Evolutionary conservation across 1,140 invertebrate species (phyloP).

Genomic region (Phocides pigmalion): DNA sequence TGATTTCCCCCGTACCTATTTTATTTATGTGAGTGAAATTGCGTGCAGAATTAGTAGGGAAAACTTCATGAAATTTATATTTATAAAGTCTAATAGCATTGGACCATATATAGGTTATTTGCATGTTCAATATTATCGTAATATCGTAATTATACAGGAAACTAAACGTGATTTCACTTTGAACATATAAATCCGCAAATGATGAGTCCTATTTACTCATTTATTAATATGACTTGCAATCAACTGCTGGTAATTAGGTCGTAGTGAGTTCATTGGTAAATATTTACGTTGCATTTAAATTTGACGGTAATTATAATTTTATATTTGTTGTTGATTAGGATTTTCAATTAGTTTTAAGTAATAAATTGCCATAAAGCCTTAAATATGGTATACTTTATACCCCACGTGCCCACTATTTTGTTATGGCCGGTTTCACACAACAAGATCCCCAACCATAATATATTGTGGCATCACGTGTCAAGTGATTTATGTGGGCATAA

Average conservation of each 20-base stretch:
- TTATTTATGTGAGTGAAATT: no score
- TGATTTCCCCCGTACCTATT: no score
- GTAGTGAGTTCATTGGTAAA: neutral
- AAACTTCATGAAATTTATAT: neutral
- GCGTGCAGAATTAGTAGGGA: neutral
- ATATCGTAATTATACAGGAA: neutral
- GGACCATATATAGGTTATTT: neutral
- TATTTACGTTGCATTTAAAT: neutral
- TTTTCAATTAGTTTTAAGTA: no score
- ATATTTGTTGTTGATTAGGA: neutral
- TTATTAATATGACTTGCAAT: conserved; percentile 1
- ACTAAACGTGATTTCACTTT: conserved; percentile 1
- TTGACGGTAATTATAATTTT: neutral
- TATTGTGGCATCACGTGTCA: conserved; percentile 30
- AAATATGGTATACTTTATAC: neutral
- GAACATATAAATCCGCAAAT: neutral
- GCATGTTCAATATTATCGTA: neutral
- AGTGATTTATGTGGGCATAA: conserved; percentile 61
- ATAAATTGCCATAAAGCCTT: no score
- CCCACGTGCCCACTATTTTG: neutral
- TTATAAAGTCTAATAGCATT: neutral
- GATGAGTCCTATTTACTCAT: neutral
- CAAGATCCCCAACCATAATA: conserved; percentile 3
- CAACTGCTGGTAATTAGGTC: neutral
- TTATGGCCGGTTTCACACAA: conserved; percentile 6